Base-by-base conservation (phyloP, 2,113 vertebrate species). In the Gymnocephalus cernua region DNA sequence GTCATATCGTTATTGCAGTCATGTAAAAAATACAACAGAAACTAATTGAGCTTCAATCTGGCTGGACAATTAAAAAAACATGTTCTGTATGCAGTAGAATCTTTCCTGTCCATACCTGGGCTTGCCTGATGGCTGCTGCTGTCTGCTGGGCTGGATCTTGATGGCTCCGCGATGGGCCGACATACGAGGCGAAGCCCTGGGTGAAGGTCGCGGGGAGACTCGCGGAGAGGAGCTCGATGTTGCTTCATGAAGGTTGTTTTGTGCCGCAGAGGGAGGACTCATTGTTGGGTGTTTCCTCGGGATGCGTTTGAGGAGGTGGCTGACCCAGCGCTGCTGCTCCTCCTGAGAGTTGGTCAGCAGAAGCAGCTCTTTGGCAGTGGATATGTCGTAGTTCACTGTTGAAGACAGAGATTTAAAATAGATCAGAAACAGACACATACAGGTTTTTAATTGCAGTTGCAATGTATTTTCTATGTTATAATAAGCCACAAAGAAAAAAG, bases 321-420 rank as follows among this genome's bases (percentile, higher is more conserved):
- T 96, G 82, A 99, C 96, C 98, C 98, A 99, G 79, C 96, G 97
- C 89, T 98, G 96, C 95, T 99, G 98, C 47, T 99, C 98, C 80
- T 96, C 95, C 0, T 95, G 96, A 61, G 97, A 98, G 90, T 89
- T 95, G 63, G 97, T 96, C 93, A 99, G 90, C 86, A 99, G 93
- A 67, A 99, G 96, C 62, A 99, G 93, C 80, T 99, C 97, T 95
- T 99, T 99, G 63, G 98, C 98, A 6, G 96, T 96, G 69, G 98
- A 98, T 92, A 97, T 96, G 93, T 99, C 98, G 16, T 98, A 99
- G 88, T 98, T 98, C 85, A 99, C 98, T 99, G 89, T 8, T 9
- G 8, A 86, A 56, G 45, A 73, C 62, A 50, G 4, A 71, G 14
- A 83, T 45, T 29, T 59, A 3, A 68, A n/a, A 61, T 0, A 14